phyloP scores from a whole-genome alignment of 2,888 invertebrate species.

The Osmoderma eremita region DNA sequence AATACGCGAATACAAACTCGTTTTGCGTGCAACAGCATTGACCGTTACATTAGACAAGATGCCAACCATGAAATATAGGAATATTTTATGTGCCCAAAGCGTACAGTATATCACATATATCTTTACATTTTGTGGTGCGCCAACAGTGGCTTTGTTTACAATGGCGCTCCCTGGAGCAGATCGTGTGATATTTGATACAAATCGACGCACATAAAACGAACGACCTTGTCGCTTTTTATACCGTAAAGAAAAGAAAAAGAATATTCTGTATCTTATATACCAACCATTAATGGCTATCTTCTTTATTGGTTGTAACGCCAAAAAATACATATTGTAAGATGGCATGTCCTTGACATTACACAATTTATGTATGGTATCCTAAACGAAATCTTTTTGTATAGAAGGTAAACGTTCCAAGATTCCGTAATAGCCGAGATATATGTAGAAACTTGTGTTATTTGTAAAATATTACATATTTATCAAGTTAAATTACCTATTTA shows the following conservation, averaged over 20 bases:
- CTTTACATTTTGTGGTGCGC: slow-evolving; percentile 24
- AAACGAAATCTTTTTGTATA: no score
- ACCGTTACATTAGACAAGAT: slow-evolving; percentile 31
- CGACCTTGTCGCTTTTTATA: slow-evolving; percentile 22
- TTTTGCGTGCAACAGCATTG: slow-evolving; percentile 26
- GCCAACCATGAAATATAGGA: slow-evolving; percentile 34
- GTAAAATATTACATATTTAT: no score
- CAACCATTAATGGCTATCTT: background rate
- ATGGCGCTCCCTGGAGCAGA: slow-evolving; percentile 26
- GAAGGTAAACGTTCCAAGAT: no score
- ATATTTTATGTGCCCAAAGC: slow-evolving; percentile 30
- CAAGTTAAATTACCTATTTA: no score
- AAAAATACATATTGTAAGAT: no score
- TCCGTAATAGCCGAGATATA: no score
- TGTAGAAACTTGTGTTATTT: no score
- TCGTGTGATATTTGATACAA: slow-evolving; percentile 36
- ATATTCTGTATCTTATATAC: background rate
- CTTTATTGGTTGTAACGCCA: background rate
- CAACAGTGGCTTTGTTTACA: slow-evolving; percentile 22
- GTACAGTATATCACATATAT: slow-evolving; percentile 32
- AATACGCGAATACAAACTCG: slow-evolving; percentile 6
- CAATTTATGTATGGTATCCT: no score
- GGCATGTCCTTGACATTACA: no score
- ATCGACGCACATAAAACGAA: slow-evolving; percentile 32
- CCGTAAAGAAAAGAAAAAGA: background rate